Percentiles rank a stretch among this genome's conserved stretches.
phyloP scores from a whole-genome alignment of 2,797 vertebrate genomes.

The Muscicapa striata region DNA sequence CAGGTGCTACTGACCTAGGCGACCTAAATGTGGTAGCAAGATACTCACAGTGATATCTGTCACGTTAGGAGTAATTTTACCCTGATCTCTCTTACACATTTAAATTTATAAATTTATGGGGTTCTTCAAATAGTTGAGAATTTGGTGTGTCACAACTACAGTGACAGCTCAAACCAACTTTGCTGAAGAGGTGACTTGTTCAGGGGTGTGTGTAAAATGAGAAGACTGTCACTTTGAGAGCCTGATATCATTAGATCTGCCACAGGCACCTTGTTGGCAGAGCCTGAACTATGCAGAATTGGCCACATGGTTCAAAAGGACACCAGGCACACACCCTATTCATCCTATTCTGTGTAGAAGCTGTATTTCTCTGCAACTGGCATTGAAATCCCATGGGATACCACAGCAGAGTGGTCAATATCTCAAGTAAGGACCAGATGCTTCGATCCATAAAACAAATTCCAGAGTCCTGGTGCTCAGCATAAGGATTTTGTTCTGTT shows the following conservation, averaged over 20 bases:
- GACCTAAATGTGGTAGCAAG: background rate
- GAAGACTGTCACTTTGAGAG: background rate
- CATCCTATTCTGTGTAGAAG: background rate
- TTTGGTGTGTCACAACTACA: background rate
- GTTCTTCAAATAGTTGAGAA: background rate
- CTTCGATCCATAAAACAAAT: background rate
- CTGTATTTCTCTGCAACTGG: background rate
- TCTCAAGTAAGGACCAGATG: background rate
- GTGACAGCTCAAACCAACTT: background rate
- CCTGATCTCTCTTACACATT: background rate
- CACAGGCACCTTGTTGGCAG: background rate
- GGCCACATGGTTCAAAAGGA: background rate
- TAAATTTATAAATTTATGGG: background rate
- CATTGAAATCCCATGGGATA: background rate
- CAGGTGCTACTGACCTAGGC: background rate
- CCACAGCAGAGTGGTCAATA: background rate
- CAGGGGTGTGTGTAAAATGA: background rate
- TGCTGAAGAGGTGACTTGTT: background rate
- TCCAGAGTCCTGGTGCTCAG: background rate
- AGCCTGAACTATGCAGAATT: background rate
- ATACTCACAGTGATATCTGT: background rate
- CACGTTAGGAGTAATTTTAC: background rate
- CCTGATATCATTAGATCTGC: background rate
- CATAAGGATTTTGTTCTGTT: background rate
- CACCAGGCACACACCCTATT: background rate